Evolutionary conservation across 2,888 invertebrate genomes (phyloP), one percentile per base, ranked within the genome.

Genomic region (Cancer borealis): DNA sequence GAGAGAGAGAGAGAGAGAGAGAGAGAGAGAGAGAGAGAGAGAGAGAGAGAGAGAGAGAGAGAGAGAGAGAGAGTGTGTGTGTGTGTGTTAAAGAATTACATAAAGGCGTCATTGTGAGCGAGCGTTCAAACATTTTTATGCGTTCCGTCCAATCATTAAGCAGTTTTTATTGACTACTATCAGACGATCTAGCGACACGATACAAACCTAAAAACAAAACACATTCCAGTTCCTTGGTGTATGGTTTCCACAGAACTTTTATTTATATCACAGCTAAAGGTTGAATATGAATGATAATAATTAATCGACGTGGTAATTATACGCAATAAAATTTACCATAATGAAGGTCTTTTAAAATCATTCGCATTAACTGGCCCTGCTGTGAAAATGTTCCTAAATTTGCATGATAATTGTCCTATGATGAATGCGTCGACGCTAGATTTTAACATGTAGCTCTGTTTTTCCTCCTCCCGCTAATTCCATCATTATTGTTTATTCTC

Each of bases 31-130:
- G 66, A 92, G 92, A 60, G 60, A 60, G 92, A 92, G 92, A 92
- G 92, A 92, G 60, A 60, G 92, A 92, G 92, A 92, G 92, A 92
- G n/a, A 60, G 92, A 92, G 92, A 92, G 92, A 92, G 54, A 73
- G 73, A 73, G 73, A 73, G 66, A 66, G 66, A 66, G 66, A 66
- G 10, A 26, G 92, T 21, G 30, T 17, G 8, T 3, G 66, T 6
- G 10, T 26, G 92, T 21, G 30, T 17, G 8, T 3, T 10, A 12
- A 54, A 14, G 54, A 54, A 54, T 3, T 54, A 54, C 54, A 54
- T 54, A 54, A 60, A 17, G 21, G 10, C 60, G 60, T 10, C 10
- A 60, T 17, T 3, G 21, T 60, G 17, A 17, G 21, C 0, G 60
- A 60, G 21, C 60, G 60, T 60, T 60, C 60, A 17, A 60, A 60